Percentiles rank a stretch among this genome's conserved stretches.
phyloP scores from a whole-genome alignment of 2,888 invertebrate genomes.

The Folsomia manolachei region DNA sequence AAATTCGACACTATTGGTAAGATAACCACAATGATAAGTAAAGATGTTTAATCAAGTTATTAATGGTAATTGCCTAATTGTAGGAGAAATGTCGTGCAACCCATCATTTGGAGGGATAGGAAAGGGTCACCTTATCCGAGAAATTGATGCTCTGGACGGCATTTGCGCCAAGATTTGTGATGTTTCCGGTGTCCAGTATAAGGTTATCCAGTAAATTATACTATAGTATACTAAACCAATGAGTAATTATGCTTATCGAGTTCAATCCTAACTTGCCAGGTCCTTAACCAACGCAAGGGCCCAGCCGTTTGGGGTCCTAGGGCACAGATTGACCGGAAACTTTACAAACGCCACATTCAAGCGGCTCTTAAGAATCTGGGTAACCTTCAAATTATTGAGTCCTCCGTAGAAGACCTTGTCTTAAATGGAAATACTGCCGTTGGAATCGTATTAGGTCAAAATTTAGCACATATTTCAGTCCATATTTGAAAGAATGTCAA shows the following conservation, averaged over 20 bases:
- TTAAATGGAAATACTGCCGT: constrained; percentile 58
- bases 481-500: constrained; percentile 5
- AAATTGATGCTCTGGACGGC: constrained; percentile 85
- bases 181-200: constrained; percentile 74
- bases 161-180: constrained; percentile 78
- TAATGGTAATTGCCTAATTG: constrained; percentile 44
- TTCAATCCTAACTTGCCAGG: too few species aligned
- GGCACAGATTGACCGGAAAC: constrained; percentile 78
- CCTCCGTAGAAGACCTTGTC: constrained; percentile 76
- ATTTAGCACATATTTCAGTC: background rate
- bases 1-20: constrained; percentile 75
- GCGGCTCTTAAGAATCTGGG: constrained; percentile 64
- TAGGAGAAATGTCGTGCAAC: constrained; percentile 90
- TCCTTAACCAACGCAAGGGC: constrained; percentile 75
- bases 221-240: background rate
- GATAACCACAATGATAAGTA: background rate
- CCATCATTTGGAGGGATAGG: constrained; percentile 91
- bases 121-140: constrained; percentile 82
- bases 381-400: constrained; percentile 67
- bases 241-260: background rate
- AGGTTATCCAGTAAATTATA: constrained; percentile 57
- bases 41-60: background rate
- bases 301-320: constrained; percentile 86
- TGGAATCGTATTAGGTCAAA: constrained; percentile 59
- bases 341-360: constrained; percentile 76